Evolutionary conservation across 2,797 vertebrate genomes (phyloP).

Genomic region (Lepidocolaptes lacrymiger): DNA sequence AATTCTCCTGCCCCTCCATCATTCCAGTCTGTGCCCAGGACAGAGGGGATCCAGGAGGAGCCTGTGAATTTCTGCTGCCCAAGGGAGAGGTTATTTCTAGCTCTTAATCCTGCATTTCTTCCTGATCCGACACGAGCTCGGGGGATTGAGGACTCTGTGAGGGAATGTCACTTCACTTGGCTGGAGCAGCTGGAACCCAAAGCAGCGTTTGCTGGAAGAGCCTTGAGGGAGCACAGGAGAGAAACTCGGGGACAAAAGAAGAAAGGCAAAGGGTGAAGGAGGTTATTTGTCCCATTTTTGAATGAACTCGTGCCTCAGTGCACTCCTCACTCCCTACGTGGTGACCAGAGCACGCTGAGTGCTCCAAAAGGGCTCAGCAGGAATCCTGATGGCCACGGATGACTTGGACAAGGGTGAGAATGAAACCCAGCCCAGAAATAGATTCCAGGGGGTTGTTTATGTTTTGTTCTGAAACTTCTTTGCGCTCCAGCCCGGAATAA

Average conservation of each 20-base stretch:
- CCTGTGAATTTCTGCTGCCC: neutral
- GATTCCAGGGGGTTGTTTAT: slow-evolving; percentile 26
- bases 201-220: neutral
- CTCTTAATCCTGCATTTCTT: neutral
- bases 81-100: neutral
- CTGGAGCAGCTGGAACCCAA: slow-evolving; percentile 13
- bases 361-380: slow-evolving; percentile 5
- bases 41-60: neutral
- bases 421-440: slow-evolving; percentile 42
- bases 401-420: slow-evolving; percentile 48
- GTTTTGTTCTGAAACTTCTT: slow-evolving; percentile 45
- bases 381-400: neutral
- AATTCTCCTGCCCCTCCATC: neutral
- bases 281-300: neutral
- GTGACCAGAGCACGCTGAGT: neutral
- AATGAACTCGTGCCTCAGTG: neutral
- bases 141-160: neutral
- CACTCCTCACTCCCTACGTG: neutral
- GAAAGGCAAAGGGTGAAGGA: neutral
- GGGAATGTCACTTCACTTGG: neutral
- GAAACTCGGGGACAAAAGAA: neutral
- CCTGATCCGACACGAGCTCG: neutral
- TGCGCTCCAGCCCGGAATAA: slow-evolving; percentile 50
- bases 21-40: neutral
- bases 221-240: neutral